phyloP scores from a whole-genome alignment of 2,113 vertebrate genomes.

The Platichthys stellatus region DNA sequence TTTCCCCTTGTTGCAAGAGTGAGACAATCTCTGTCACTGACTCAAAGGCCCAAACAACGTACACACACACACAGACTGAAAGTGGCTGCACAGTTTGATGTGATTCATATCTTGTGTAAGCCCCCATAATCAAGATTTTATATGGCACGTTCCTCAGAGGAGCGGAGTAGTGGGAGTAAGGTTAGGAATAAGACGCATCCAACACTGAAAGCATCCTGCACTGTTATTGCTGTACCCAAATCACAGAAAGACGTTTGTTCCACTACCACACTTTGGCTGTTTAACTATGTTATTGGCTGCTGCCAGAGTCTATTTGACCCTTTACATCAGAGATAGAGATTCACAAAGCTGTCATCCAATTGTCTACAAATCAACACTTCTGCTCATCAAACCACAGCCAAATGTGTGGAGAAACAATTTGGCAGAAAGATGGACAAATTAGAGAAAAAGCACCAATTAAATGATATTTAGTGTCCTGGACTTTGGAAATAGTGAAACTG shows the following conservation, averaged over 20 bases:
- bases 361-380: no score
- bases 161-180: conserved; percentile 4
- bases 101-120: conserved; percentile 17
- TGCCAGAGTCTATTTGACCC: no score
- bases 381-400: no score
- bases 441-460: no score
- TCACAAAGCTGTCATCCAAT: no score
- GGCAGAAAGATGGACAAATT: no score
- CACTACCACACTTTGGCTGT: no score
- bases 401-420: no score
- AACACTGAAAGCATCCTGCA: not conserved
- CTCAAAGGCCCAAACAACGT: not conserved
- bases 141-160: conserved; percentile 5
- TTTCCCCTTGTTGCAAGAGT: conserved; percentile 16
- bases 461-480: no score
- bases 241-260: not conserved
- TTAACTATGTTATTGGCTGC: no score
- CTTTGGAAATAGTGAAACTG: no score
- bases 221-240: not conserved
- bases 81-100: not conserved
- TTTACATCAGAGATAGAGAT: no score
- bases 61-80: not conserved
- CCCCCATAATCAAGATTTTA: conserved; percentile 26
- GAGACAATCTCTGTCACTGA: conserved; percentile 4
- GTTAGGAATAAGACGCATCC: not conserved